Conservation (phyloP, 1,140 invertebrate genomes). For the Achroia grisella region DNA sequence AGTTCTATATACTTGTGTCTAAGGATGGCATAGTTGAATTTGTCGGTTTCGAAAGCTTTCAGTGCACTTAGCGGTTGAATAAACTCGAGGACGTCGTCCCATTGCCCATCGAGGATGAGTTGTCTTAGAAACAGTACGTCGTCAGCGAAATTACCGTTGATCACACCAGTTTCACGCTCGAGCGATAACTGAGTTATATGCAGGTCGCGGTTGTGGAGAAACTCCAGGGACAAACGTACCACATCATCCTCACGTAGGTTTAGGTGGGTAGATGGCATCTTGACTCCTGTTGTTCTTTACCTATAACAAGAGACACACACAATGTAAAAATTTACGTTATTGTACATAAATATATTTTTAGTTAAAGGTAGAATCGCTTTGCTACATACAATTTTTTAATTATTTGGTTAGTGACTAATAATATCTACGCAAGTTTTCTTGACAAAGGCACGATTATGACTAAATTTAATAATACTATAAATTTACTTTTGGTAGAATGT, state of each 20-base stretch:
- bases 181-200: constrained; percentile 93
- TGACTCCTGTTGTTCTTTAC: constrained; percentile 15
- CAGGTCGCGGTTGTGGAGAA: constrained; percentile 91
- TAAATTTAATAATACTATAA: no score
- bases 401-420: no score
- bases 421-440: no score
- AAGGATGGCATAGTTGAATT: constrained; percentile 90
- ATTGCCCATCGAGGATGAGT: constrained; percentile 97
- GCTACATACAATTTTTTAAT: no score
- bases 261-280: constrained; percentile 87
- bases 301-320: constrained; percentile 38
- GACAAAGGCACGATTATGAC: no score
- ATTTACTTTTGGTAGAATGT: neutral
- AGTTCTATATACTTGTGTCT: constrained; percentile 96
- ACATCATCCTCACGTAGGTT: constrained; percentile 93
- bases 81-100: constrained; percentile 98
- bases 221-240: constrained; percentile 92
- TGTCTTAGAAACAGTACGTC: constrained; percentile 95
- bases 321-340: constrained; percentile 7
- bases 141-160: constrained; percentile 93
- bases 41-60: constrained; percentile 84
- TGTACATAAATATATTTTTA: no score
- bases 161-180: constrained; percentile 95
- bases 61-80: constrained; percentile 93
- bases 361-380: no score